These are phyloP conservation scores for Vannuccia rotundouncinata DNA, from an alignment of 2,888 invertebrate species.

Conservation along the genomic window DNA sequence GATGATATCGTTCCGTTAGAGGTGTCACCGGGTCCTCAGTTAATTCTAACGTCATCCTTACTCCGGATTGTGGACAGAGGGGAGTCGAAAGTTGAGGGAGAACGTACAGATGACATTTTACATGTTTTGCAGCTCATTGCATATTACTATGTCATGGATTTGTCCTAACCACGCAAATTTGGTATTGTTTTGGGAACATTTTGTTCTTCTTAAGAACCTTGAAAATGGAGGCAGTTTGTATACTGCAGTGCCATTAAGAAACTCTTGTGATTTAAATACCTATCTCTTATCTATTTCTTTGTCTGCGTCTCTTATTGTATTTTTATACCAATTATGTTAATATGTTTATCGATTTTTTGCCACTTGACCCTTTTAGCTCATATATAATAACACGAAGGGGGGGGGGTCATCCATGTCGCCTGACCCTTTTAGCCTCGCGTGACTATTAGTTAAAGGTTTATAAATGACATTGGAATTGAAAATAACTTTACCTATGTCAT, in stretches of 20 bases:
- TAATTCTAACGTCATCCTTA: not conserved
- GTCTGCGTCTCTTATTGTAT: no score
- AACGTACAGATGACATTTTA: not conserved
- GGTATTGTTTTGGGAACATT: not conserved
- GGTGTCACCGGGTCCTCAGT: not conserved
- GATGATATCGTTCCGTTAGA: constrained; percentile 15
- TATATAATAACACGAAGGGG: no score
- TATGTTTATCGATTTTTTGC: no score
- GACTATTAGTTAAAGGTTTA: not conserved
- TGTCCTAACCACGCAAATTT: not conserved
- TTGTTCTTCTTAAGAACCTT: not conserved
- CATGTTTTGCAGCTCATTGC: not conserved
- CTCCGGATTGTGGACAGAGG: not conserved
- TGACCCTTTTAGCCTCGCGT: not conserved
- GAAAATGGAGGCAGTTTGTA: not conserved
- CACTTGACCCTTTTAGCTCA: no score
- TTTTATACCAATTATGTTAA: no score
- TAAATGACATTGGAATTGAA: not conserved
- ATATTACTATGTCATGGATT: constrained; percentile 3
- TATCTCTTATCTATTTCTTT: not conserved
- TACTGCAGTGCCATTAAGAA: not conserved
- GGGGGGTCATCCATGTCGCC: not conserved
- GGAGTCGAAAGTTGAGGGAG: constrained; percentile 21
- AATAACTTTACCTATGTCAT: not conserved
- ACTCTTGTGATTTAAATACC: not conserved